Base-by-base conservation (phyloP, 2,888 invertebrate genomes). In the Andrena chrysosceles region DNA sequence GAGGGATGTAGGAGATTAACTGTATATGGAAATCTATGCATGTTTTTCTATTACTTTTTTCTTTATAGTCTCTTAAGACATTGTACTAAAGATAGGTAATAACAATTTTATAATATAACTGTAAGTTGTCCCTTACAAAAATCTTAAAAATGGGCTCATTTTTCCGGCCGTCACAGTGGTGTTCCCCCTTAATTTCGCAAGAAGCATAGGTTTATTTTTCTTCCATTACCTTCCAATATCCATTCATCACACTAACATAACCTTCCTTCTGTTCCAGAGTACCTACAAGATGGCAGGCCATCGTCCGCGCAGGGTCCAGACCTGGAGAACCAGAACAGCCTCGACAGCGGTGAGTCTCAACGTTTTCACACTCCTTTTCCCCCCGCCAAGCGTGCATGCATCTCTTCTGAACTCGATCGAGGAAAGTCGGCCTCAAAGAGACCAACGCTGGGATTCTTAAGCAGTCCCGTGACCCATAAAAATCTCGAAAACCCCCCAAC, bases 291-390 rank as follows among this genome's bases (percentile, higher is more conserved):
- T 48, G 89, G 86, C 48, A 85, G 87, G 31, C 79, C 87, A 3
- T 87, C 90, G 20, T 89, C 91, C 5, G 69, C 84, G 1, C 91
- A 90, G 66, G 91, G 87, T 23, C 89, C 92, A 2, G 93, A 93
- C 54, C 60, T 91, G 79, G 92, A 93, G 35, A 93, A 93, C 86
- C 92, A 93, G 68, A 92, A 92, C 69, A 92, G 92, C 60, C 91
- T 92, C 81, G 93, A 93, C 77, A 92, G 92, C 75, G 92, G 92
- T 92, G 77, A 92, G 92, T 89, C 13, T 8, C 6, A 13, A 80
- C 66, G 0, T 59, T 35, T 60, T 6, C n/a, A 1, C 8, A 13
- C 10, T 16, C 56, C 42, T n/a, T 16, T 8, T 0, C 31, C 48
- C 13, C 2, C 26, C 7, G 0, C 16, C 26, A 1, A 10, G 13